phyloP scores from a whole-genome alignment of 2,113 vertebrate species.

The Peromyscus leucopus region DNA sequence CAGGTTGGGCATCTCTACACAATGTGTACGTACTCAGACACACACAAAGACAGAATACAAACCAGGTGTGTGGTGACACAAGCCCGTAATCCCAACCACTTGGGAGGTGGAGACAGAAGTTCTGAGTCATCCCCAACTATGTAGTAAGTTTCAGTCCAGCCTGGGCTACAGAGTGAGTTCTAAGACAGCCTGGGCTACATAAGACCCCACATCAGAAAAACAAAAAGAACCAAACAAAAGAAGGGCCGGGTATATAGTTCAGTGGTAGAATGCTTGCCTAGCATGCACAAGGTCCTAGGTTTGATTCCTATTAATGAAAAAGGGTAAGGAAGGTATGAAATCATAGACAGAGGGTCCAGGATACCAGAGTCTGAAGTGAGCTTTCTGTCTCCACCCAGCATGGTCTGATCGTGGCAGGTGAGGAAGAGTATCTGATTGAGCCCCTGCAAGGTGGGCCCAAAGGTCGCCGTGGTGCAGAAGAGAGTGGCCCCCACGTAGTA shows the following conservation, averaged over 20 bases:
- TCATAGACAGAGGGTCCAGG: background rate
- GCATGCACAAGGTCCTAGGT: background rate
- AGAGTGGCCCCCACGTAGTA: slow-evolving; percentile 96
- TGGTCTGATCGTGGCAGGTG: slow-evolving; percentile 96
- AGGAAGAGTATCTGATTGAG: slow-evolving; percentile 98
- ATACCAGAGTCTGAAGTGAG: background rate
- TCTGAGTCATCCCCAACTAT: background rate
- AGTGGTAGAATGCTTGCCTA: background rate
- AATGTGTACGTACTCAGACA: background rate
- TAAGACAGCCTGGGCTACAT: too few relatives aligned
- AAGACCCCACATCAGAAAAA: background rate
- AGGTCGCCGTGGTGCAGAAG: slow-evolving; percentile 87
- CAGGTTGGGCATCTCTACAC: background rate
- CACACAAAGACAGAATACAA: background rate
- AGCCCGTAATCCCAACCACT: background rate
- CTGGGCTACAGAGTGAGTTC: background rate
- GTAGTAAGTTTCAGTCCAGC: background rate
- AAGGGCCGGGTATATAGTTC: background rate
- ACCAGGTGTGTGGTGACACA: background rate
- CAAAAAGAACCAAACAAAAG: background rate
- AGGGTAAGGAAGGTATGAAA: background rate
- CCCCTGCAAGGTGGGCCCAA: slow-evolving; percentile 92
- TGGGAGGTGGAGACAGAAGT: background rate
- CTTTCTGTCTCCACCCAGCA: slow-evolving; percentile 87
- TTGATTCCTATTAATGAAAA: background rate